Percentiles rank a stretch among this genome's conserved stretches.
phyloP scores from a whole-genome alignment of 2,888 invertebrate genomes.

The Choreutis nemorana region DNA sequence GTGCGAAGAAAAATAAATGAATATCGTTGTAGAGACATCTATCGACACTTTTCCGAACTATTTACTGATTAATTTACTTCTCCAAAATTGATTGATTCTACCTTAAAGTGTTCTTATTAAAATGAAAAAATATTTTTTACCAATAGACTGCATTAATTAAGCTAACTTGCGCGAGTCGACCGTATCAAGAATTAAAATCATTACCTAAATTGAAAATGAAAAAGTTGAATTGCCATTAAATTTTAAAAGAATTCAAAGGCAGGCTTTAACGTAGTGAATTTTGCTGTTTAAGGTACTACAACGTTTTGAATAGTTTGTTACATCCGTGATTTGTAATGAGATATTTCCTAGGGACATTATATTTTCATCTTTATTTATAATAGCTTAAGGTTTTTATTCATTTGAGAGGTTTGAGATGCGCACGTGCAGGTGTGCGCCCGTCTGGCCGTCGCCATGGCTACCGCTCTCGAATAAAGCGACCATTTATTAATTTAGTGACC shows the following conservation, averaged over 20 bases:
- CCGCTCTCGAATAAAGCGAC: slow-evolving; percentile 57
- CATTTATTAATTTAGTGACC: slow-evolving; percentile 62
- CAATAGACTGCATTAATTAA: too few species aligned
- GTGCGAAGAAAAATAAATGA: too few species aligned
- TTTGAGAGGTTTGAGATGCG: slow-evolving; percentile 32
- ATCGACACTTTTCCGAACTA: slow-evolving; percentile 10
- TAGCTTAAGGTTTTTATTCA: slow-evolving; percentile 16
- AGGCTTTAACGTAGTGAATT: too few species aligned
- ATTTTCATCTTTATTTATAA: slow-evolving; percentile 10
- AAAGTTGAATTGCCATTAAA: too few species aligned
- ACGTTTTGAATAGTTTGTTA: slow-evolving; percentile 60
- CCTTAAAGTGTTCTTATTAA: too few species aligned
- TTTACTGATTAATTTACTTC: not conserved
- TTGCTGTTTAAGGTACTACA: slow-evolving; percentile 46
- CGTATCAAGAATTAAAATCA: too few species aligned
- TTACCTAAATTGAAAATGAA: too few species aligned
- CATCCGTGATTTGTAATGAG: slow-evolving; percentile 63
- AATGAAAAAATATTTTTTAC: too few species aligned
- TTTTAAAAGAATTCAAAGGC: too few species aligned
- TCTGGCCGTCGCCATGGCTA: slow-evolving; percentile 58
- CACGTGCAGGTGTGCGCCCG: slow-evolving; percentile 60
- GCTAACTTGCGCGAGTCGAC: too few species aligned
- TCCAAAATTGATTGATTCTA: slow-evolving; percentile 1
- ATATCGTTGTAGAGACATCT: slow-evolving; percentile 30
- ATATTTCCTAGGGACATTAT: slow-evolving; percentile 15